Conservation (phyloP, 2,888 invertebrate genomes). For the Drosophila planitibia region DNA sequence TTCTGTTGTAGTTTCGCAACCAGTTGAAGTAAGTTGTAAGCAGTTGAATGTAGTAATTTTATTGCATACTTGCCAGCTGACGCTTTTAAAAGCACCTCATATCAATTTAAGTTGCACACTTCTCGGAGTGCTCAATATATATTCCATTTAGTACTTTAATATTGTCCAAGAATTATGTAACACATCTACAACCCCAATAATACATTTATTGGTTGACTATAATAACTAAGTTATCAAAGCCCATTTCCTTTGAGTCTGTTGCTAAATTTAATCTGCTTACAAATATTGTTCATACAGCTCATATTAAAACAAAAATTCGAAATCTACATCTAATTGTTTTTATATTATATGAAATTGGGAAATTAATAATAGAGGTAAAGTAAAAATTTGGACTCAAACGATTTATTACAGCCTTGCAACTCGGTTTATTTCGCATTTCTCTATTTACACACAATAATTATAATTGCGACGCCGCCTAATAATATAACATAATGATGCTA, state of each 20-base stretch:
- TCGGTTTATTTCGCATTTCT: background rate
- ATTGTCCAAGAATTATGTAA: background rate
- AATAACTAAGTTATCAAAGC: background rate
- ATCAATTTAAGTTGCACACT: background rate
- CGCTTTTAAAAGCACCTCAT: background rate
- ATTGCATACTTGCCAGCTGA: constrained; percentile 9
- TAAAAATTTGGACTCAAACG: background rate
- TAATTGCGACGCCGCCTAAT: constrained; percentile 20
- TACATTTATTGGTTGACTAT: background rate
- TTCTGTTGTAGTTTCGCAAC: background rate
- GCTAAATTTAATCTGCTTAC: background rate
- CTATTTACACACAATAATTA: background rate
- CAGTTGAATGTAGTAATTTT: background rate
- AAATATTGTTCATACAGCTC: background rate
- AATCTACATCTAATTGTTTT: background rate
- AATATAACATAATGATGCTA: constrained; percentile 7
- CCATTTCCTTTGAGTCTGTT: background rate
- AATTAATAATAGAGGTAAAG: background rate
- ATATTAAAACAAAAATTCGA: background rate
- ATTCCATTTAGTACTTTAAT: background rate
- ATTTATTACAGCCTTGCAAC: constrained; percentile 1
- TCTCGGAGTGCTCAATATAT: background rate
- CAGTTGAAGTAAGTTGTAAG: background rate
- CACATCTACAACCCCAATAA: background rate
- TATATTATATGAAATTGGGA: background rate